phyloP scores from a whole-genome alignment of 1,140 invertebrate genomes.

The Macrostomum lignano region DNA sequence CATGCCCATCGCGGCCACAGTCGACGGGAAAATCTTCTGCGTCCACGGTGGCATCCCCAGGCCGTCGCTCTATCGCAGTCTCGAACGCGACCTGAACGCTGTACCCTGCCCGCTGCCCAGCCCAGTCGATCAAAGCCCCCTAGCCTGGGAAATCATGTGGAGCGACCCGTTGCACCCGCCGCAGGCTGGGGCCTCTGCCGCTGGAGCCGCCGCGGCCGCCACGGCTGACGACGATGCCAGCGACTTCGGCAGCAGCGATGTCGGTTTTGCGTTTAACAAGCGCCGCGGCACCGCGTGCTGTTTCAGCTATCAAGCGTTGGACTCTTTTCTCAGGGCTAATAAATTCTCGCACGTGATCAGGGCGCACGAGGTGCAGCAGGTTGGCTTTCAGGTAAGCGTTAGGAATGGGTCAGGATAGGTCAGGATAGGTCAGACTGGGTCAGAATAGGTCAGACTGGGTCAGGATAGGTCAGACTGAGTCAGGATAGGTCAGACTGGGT shows the following conservation, averaged over 20 bases:
- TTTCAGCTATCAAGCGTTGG: constrained; percentile 38
- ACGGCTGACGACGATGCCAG: not conserved
- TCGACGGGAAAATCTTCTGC: constrained; percentile 43
- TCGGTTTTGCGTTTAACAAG: constrained; percentile 39
- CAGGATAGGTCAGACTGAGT: no score
- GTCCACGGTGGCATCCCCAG: constrained; percentile 44
- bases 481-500: no score
- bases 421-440: no score
- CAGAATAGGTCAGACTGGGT: no score
- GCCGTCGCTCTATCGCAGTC: constrained; percentile 14
- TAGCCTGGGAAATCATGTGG: constrained; percentile 48
- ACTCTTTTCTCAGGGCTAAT: constrained; percentile 36
- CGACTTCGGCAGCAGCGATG: no score
- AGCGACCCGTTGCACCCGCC: no score
- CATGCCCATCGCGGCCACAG: constrained; percentile 39
- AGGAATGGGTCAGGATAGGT: no score
- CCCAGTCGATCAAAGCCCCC: constrained; percentile 35
- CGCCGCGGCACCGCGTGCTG: constrained; percentile 41
- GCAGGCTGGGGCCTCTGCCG: no score
- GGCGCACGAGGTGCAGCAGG: constrained; percentile 41
- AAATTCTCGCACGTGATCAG: constrained; percentile 38
- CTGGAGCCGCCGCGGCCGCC: not conserved
- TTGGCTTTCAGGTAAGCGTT: no score
- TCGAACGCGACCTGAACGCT: constrained; percentile 26
- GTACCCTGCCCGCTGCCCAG: constrained; percentile 37